phyloP scores from a whole-genome alignment of 2,113 vertebrate genomes.

The Myocastor coypus region DNA sequence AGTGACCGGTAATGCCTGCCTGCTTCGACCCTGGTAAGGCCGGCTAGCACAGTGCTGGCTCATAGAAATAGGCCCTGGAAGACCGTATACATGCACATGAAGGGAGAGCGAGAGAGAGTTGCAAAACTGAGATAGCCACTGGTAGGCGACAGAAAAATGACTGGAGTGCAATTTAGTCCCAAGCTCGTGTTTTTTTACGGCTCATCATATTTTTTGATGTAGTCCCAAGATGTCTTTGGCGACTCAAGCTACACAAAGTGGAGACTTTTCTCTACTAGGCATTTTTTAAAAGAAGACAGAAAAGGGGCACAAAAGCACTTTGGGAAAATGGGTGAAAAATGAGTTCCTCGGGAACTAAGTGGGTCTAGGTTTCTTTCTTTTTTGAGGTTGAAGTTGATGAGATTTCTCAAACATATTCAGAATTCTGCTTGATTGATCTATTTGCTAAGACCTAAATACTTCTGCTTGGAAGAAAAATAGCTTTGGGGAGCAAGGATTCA shows the following conservation, averaged over 20 bases:
- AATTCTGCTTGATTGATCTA: not conserved
- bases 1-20: not conserved
- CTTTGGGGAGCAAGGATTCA: not conserved
- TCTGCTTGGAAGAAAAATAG: not conserved
- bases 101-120: not conserved
- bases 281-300: not conserved
- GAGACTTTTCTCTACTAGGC: not conserved
- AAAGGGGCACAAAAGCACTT: slow-evolving; percentile 5
- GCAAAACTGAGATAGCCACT: not conserved
- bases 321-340: not conserved
- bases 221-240: not conserved
- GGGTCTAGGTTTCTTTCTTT: not conserved
- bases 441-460: not conserved
- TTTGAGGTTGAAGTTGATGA: not conserved
- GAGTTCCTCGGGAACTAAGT: not conserved
- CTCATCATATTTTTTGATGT: not conserved
- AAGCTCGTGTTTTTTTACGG: not conserved
- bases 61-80: not conserved
- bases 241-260: slow-evolving; percentile 1
- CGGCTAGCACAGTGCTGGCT: not conserved
- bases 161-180: not conserved
- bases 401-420: not conserved
- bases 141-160: not conserved
- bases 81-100: not conserved
- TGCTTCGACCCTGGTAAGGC: not conserved